Conservation (phyloP, 1,140 invertebrate species). For the Heliothis subflexa region DNA sequence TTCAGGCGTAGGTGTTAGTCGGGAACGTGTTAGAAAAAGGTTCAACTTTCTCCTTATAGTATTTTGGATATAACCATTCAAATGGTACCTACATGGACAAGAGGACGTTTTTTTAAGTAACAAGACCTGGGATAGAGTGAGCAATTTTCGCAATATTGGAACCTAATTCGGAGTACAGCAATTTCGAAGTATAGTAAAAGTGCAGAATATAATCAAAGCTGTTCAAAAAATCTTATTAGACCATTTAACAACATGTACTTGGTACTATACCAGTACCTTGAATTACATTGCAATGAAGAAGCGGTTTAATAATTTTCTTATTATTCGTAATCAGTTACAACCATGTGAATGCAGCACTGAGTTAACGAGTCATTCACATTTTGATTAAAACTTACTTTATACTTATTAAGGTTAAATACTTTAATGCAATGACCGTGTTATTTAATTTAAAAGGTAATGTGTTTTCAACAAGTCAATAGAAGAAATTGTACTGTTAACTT, state of each 20-base stretch:
- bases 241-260: too few relatives aligned
- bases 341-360: neutral
- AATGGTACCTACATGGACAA: too few relatives aligned
- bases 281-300: neutral
- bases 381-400: neutral
- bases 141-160: too few relatives aligned
- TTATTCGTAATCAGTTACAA: constrained; percentile 9
- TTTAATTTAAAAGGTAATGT: constrained; percentile 14
- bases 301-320: constrained; percentile 15
- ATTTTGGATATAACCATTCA: neutral
- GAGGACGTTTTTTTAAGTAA: too few relatives aligned
- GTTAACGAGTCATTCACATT: neutral
- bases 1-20: constrained; percentile 22
- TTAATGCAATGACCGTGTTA: constrained; percentile 2
- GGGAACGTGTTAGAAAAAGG: constrained; percentile 6
- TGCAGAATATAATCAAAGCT: too few relatives aligned
- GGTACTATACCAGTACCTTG: too few relatives aligned
- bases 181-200: too few relatives aligned
- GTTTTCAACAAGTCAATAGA: neutral
- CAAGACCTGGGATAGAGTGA: too few relatives aligned
- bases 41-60: constrained; percentile 31
- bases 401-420: neutral
- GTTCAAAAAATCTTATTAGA: too few relatives aligned
- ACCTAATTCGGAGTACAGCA: too few relatives aligned
- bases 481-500: constrained; percentile 17